phyloP scores from a whole-genome alignment of 2,113 vertebrate genomes.

The human region GRCh38 chr16:88693001-88693500 shows the following conservation, averaged over 20 bases:
- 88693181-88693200: background rate
- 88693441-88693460: background rate
- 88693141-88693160: too few species aligned
- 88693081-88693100: background rate
- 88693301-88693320: background rate
- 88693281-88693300: too few species aligned
- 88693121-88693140: too few species aligned
- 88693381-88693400: background rate
- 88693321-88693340: background rate
- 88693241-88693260: background rate
- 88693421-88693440: background rate
- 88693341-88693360: background rate
- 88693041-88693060: background rate
- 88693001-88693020: too few species aligned
- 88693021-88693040: background rate
- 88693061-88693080: background rate
- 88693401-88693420: accelerated
- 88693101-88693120: too few species aligned
- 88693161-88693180: background rate
- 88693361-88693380: too few species aligned
- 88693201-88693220: background rate
- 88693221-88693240: too few species aligned
- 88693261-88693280: too few species aligned
- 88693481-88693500: background rate
- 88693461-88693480: background rate